Evolutionary conservation across 2,113 vertebrate species (phyloP).

Genomic region (Emydura subglobosa): DNA sequence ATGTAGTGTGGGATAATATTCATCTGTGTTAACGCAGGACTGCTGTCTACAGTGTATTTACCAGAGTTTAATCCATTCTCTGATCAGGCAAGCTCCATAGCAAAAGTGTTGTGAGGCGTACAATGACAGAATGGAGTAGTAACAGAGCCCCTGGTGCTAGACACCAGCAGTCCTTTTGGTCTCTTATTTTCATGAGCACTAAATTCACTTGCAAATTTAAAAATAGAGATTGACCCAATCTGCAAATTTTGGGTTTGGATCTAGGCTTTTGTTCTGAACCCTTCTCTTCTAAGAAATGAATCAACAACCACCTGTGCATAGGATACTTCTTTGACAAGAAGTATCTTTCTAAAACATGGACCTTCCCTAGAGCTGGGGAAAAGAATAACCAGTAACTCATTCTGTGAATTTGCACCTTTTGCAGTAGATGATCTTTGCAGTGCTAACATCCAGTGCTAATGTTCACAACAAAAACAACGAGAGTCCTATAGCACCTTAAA

Average conservation of each 20-base stretch:
- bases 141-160: not conserved
- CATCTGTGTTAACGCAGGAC: not conserved
- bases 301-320: not conserved
- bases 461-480: not conserved
- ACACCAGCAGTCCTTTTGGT: not conserved
- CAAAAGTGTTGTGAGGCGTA: not conserved
- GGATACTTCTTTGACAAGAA: not conserved
- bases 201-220: not conserved
- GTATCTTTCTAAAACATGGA: not conserved
- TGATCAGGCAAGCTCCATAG: not conserved
- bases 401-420: not conserved
- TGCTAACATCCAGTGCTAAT: not conserved
- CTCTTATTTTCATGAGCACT: not conserved
- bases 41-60: not conserved
- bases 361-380: not conserved
- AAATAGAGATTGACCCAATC: not conserved
- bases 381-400: not conserved
- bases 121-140: not conserved
- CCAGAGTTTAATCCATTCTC: not conserved
- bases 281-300: not conserved
- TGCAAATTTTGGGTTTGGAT: not conserved
- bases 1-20: accelerated
- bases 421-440: not conserved
- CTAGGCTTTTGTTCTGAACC: not conserved
- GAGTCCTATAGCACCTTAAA: too few relatives aligned